Conservation (phyloP, 1,140 invertebrate species). For the Pentalonia nigronervosa region DNA sequence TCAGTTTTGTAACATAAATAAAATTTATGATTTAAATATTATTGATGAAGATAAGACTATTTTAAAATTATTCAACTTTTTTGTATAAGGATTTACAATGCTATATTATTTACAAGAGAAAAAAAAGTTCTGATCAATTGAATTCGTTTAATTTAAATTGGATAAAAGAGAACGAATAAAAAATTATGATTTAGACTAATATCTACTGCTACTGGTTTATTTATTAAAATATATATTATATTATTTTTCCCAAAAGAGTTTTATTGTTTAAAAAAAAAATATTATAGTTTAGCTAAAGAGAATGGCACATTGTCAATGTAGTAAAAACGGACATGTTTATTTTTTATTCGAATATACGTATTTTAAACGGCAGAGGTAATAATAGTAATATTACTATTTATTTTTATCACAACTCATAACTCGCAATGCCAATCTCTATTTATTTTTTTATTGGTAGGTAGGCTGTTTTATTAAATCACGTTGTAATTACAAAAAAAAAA, state of each 20-base stretch:
- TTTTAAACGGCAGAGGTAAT: not conserved
- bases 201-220: not conserved
- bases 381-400: not conserved
- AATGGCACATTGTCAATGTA: not conserved
- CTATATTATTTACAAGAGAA: not conserved
- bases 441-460: not conserved
- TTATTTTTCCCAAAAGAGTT: not conserved
- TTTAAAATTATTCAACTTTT: not conserved
- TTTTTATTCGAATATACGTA: not conserved
- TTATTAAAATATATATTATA: conserved; percentile 11
- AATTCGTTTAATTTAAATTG: not conserved
- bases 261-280: not conserved
- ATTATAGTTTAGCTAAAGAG: not conserved
- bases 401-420: conserved; percentile 1
- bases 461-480: not conserved
- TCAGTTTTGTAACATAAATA: not conserved
- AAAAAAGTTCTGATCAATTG: not conserved
- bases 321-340: not conserved
- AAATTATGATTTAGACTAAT: not conserved
- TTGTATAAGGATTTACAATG: not conserved
- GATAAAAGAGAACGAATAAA: not conserved
- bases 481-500: not conserved
- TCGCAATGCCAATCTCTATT: not conserved
- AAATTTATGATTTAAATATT: not conserved
- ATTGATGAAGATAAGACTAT: not conserved